A percentile compares a stretch with the other conserved stretches of the same genome.
Conservation (phyloP, 2,113 vertebrate genomes). For the Globicephala melas region DNA sequence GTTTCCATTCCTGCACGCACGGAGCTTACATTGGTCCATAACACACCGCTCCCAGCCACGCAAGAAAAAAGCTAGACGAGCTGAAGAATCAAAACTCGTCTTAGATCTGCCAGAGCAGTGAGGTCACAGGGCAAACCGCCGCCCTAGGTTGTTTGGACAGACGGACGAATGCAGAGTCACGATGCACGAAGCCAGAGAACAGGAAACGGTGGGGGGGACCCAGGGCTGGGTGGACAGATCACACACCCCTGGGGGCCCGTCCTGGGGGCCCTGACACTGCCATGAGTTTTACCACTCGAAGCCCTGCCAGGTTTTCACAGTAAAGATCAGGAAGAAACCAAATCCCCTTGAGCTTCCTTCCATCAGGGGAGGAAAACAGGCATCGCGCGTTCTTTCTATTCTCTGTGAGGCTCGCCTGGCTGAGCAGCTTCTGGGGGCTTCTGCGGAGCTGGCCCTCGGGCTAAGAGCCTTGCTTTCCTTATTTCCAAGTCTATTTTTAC, state of each 20-base stretch:
- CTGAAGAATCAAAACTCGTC: background rate
- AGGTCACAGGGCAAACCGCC: background rate
- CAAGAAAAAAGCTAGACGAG: fast-evolving
- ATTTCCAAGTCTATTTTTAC: background rate
- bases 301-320: background rate
- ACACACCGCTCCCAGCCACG: fast-evolving
- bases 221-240: too few species aligned
- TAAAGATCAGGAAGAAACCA: background rate
- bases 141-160: background rate
- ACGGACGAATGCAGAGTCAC: background rate
- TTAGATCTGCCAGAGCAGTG: background rate
- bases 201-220: background rate
- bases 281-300: background rate
- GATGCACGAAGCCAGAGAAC: fast-evolving
- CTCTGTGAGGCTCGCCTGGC: background rate
- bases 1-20: fast-evolving
- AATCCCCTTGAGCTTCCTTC: background rate
- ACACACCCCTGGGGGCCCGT: background rate
- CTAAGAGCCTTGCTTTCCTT: background rate
- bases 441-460: background rate
- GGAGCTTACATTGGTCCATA: background rate
- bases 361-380: too few species aligned
- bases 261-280: background rate
- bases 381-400: background rate
- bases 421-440: background rate